Evolutionary conservation across 2,797 vertebrate species (phyloP), one percentile per base, ranked within the genome.

Genomic region (Crax fasciolata): DNA sequence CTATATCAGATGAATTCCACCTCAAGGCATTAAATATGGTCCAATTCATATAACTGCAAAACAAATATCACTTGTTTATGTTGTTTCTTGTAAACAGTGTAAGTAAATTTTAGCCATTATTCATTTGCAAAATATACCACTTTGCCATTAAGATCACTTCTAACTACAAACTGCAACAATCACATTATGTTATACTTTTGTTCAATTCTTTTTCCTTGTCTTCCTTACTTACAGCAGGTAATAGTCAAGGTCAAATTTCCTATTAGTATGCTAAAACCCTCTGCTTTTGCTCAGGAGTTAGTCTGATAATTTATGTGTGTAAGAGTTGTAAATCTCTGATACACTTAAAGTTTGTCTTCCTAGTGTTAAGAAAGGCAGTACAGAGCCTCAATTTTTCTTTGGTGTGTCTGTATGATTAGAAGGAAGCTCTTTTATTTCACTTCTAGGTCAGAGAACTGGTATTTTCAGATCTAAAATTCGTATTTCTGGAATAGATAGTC

Each of bases 201-300:
- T 77, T 93, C 27, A 46, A 3, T 57, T 81, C 19, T 74, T 83
- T 92, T 77, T 48, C 76, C 81, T 89, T 84, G 39, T 65, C 6
- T 5, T 87, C 8, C 35, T 88, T 68, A 65, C 21, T 77, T 76
- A 75, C 55, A 90, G 46, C 21, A 81, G 48, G 25, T 35, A 52
- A 38, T 17, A 80, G n/a, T 73, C 76, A 94, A 95, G 62, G 76
- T 92, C 81, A 94, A 52, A 28, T 87, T 90, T 89, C 77, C 27
- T 84, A 79, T 94, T 76, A 87, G 18, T 89, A 82, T 94, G 55
- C 84, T 82, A 71, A 82, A 94, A 21, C 27, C 43, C 51, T 58
- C 48, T 75, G 51, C 49, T 86, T 62, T 89, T 87, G 12, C 51
- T 81, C 51, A 35, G 55, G 77, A 90, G 19, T 84, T 90, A 70